Conservation (phyloP, 2,888 invertebrate genomes). For the Drosophila cognata region DNA sequence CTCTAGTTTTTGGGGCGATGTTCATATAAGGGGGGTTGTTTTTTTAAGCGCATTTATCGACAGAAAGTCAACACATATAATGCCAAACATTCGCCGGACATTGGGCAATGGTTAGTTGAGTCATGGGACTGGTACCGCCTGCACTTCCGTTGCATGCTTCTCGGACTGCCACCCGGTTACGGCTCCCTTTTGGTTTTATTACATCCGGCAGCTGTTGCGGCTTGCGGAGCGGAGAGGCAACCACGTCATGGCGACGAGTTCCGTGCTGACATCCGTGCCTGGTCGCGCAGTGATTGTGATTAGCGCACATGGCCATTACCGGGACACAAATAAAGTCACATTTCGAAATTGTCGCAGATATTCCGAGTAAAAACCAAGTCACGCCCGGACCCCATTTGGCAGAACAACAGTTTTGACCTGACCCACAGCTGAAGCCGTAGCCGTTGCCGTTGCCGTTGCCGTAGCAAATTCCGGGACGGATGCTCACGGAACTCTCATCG, state of each 20-base stretch:
- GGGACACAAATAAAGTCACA: conserved; percentile 36
- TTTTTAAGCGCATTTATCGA: conserved; percentile 15
- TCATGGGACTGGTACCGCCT: conserved; percentile 34
- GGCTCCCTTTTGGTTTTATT: conserved; percentile 45
- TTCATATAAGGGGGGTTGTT: not conserved
- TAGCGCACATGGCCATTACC: conserved; percentile 46
- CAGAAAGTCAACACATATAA: conserved; percentile 21
- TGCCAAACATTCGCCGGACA: conserved; percentile 24
- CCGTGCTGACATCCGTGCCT: conserved; percentile 24
- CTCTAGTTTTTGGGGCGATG: not conserved
- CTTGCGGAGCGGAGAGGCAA: conserved; percentile 22
- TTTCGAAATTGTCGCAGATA: conserved; percentile 27
- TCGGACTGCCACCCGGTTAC: conserved; percentile 1
- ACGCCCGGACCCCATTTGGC: not conserved
- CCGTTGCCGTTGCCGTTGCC: not conserved
- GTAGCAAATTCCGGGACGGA: conserved; percentile 6
- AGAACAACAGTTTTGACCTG: conserved; percentile 38
- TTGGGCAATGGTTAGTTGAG: conserved; percentile 40
- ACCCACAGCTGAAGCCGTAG: conserved; percentile 6
- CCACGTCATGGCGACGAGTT: conserved; percentile 25
- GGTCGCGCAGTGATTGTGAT: conserved; percentile 30
- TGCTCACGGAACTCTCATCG: not conserved
- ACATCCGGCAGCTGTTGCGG: conserved; percentile 61
- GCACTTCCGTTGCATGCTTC: conserved; percentile 70
- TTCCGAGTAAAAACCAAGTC: conserved; percentile 5